Evolutionary conservation across 2,113 vertebrate species (phyloP).

Genomic region (Mobula hypostoma): DNA sequence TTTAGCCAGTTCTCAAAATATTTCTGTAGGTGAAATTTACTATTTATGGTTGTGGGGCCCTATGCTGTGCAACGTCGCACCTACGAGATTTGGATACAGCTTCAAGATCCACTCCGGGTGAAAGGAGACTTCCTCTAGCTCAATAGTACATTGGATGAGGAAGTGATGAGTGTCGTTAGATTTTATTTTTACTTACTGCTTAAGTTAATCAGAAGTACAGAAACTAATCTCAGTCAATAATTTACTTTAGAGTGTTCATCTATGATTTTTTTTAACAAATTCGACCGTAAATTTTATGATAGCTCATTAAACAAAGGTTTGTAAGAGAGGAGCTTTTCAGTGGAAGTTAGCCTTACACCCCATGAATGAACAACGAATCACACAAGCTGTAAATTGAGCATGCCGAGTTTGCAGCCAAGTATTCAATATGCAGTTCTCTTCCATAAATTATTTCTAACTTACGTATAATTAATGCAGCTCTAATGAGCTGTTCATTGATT

Average conservation of each 20-base stretch:
- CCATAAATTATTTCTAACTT: neutral
- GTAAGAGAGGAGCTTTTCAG: neutral
- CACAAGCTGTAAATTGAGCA: neutral
- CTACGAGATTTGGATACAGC: too few species aligned
- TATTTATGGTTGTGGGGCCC: too few species aligned
- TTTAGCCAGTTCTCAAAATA: too few species aligned
- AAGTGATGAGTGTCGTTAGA: too few species aligned
- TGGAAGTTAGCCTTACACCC: neutral
- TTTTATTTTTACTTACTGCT: neutral
- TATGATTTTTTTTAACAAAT: neutral
- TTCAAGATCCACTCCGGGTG: too few species aligned
- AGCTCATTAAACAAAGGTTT: neutral
- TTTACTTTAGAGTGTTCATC: neutral
- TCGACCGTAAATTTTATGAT: neutral
- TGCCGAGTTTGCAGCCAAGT: neutral
- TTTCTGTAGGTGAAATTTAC: too few species aligned
- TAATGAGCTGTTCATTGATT: neutral
- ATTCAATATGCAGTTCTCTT: neutral
- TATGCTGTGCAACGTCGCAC: too few species aligned
- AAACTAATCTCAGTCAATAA: neutral
- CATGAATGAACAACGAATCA: neutral
- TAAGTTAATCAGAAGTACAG: neutral
- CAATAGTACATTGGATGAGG: too few species aligned
- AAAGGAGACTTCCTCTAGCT: too few species aligned
- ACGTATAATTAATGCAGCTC: neutral